Evolutionary conservation across 2,888 invertebrate species (phyloP), one percentile per base, ranked within the genome.

Genomic region (Andricus quercusramuli): DNA sequence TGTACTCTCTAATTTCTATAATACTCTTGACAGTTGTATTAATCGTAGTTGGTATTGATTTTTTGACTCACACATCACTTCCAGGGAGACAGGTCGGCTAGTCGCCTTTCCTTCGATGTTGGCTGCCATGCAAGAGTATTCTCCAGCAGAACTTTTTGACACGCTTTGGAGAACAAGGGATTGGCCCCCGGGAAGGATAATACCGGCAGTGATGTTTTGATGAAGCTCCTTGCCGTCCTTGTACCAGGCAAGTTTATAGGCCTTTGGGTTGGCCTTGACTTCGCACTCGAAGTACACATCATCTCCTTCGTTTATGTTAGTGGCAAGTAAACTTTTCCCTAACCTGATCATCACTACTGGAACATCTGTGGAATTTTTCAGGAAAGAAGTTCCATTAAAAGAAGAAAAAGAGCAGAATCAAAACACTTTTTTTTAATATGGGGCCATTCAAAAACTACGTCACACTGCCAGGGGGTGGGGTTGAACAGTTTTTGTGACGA

Each of bases 251-350:
- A 97, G 95, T 90, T 97, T 96, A 93, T 97, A 96, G 66, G 96
- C 95, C 89, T 96, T 96, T 25, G 97, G 97, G 93, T 97, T 97
- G 78, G 97, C 96, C 90, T 96, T 95, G 84, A 97, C 96, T 88
- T 96, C 95, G 93, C 97, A 97, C 92, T 97, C 97, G 93, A 97
- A 97, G 93, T 97, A 97, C 79, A 97, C 97, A 93, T 97, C 97
- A 90, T 97, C 97, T 44, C 97, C 97, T 93, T 97, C 97, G 93
- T 97, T 97, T 92, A 97, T 97, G 92, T 96, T 96, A 87, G 96
- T 96, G 17, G 97, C 96, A 92, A 97, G 96, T 86, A 97, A 93
- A 87, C 96, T 96, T 80, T 96, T 96, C 79, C 97, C 97, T 95
- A 97, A 96, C 93, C 96, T 96, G 88, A 97, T 94, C 83, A 95